A percentile compares a stretch with the other conserved stretches of the same genome.
phyloP scores from a whole-genome alignment of 2,888 invertebrate species.

The Seira musarum region DNA sequence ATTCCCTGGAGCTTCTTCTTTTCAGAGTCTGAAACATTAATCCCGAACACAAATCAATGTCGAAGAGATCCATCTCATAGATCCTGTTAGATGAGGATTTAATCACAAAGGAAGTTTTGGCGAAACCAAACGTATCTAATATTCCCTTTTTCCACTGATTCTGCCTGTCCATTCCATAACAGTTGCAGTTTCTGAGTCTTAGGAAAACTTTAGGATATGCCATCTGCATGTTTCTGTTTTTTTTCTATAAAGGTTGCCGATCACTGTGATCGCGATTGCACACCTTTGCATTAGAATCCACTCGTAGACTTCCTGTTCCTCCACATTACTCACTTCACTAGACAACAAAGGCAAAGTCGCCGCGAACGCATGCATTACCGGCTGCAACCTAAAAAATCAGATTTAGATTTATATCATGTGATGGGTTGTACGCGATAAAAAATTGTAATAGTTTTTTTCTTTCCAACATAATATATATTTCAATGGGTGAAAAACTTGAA shows the following conservation, averaged over 20 bases:
- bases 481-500: background rate
- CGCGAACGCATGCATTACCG: background rate
- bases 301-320: too few relatives aligned
- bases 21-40: constrained; percentile 63
- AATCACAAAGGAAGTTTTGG: constrained; percentile 65
- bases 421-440: background rate
- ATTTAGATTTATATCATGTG: constrained; percentile 13
- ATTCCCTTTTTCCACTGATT: too few relatives aligned
- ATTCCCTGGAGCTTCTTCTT: constrained; percentile 60
- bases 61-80: constrained; percentile 63
- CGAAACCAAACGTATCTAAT: too few relatives aligned
- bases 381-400: constrained; percentile 7
- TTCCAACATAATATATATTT: background rate
- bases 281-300: too few relatives aligned
- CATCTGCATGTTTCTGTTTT: background rate
- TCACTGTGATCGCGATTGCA: constrained; percentile 1
- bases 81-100: constrained; percentile 67
- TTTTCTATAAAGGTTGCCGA: background rate
- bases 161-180: too few relatives aligned
- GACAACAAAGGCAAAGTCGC: too few relatives aligned
- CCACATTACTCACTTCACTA: too few relatives aligned
- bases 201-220: too few relatives aligned
- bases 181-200: too few relatives aligned
- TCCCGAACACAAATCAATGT: constrained; percentile 69
- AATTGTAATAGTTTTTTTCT: constrained; percentile 5